Evolutionary conservation across 2,113 vertebrate genomes (phyloP), one percentile per base, ranked within the genome.

Genomic region (Cheilinus undulatus): DNA sequence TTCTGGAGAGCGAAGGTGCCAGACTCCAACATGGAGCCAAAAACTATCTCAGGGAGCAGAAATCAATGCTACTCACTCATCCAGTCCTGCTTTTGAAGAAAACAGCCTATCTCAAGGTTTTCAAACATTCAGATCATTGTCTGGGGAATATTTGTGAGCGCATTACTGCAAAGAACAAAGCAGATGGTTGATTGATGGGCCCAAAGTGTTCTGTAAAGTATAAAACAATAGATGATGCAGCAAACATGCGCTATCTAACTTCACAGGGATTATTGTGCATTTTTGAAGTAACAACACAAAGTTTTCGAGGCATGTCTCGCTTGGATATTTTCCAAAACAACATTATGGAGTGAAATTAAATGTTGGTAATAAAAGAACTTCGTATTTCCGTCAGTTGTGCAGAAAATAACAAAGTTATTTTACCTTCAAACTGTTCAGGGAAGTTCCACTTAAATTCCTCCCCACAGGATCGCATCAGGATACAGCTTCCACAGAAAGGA

Each of bases 391-490:
- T 51, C 54, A 42, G 23, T 76, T 62, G 56, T 62, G 43, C 45
- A 56, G 43, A 53, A 59, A 81, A 72, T 63, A 73, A 59, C 7
- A n/a, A 82, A 36, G 11, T 28, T 32, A 20, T 50, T 28, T 32
- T 58, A 7, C 20, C 28, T 28, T 46, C 17, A 61, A 45, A 72
- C 68, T 68, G 20, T 80, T 69, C 19, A 43, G 52, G 70, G 48
- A 76, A 83, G 52, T 76, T 54, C 43, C n/a, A 43, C 57, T 63
- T 64, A 69, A 58, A 86, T 86, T 58, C 46, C 51, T 66, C 62
- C 74, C 65, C 62, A 56, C 36, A 36, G 66, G 78, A 89, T 85
- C 70, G 71, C 71, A 88, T 77, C 76, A 83, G 57, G 64, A 80
- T 70, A 64, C 43, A 57, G 75, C 71, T 73, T 69, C 50, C 38